phyloP scores from a whole-genome alignment of 2,888 invertebrate species.

The Clistopyga incitator region DNA sequence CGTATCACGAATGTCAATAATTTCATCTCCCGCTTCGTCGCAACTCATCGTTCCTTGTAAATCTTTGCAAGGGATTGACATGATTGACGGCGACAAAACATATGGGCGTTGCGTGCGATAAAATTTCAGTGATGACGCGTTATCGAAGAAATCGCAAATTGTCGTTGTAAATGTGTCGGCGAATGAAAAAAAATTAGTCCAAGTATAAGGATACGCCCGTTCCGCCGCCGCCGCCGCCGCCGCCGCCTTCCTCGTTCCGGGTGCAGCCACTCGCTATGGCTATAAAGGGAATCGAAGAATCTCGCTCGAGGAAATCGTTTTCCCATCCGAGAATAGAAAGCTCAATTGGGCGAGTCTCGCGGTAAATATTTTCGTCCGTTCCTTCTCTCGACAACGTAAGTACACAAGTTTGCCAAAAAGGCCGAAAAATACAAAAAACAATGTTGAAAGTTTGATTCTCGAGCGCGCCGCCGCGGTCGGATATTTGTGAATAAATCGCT shows the following conservation, averaged over 20 bases:
- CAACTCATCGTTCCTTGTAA: background rate
- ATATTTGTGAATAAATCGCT: no score
- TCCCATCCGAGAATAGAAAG: slow-evolving; percentile 22
- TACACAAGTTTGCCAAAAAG: background rate
- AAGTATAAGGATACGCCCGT: background rate
- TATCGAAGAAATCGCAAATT: background rate
- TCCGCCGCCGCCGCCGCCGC: no score
- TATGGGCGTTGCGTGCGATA: background rate
- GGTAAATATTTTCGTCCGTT: slow-evolving; percentile 38
- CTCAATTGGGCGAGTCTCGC: background rate
- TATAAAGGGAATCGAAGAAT: background rate
- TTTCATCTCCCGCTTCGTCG: no score
- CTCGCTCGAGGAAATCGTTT: background rate
- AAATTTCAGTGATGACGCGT: slow-evolving; percentile 9
- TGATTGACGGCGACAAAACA: background rate
- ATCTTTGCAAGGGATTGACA: background rate
- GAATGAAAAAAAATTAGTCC: background rate
- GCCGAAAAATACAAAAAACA: no score
- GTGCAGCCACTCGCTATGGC: background rate
- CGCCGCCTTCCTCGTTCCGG: background rate
- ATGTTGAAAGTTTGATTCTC: no score
- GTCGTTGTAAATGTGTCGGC: background rate
- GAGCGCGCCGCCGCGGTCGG: no score
- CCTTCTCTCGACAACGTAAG: background rate
- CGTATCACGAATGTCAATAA: background rate